Base-by-base conservation (phyloP, 1,140 invertebrate genomes). In the Monochamus saltuarius region DNA sequence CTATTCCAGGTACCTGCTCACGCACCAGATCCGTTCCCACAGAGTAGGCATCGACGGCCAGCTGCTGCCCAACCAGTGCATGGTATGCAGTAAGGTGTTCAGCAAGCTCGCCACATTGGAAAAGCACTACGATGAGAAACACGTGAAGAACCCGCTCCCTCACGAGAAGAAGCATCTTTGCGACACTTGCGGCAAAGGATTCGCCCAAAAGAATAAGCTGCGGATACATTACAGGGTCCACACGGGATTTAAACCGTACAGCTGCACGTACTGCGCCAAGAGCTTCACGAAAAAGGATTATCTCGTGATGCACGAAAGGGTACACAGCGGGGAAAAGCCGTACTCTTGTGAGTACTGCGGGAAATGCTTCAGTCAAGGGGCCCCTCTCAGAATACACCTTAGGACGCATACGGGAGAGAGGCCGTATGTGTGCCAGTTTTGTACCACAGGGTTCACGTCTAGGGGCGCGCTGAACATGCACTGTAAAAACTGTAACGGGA, bases 211-310 rank as follows among this genome's bases (percentile, higher is more conserved):
- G 34, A 81, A 82, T 58, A 84, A 83, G 55, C 73, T 87, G 36
- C 81, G 80, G 50, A 78, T 82, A 13, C 86, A 87, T 65, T 80
- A 84, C 75, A 79, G 83, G 73, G 80, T 83, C 13, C 85, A 85
- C 64, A 80, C 76, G 11, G 81, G 80, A 2, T 69, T 78, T 1
- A 78, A 78, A 63, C 79, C 80, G 0, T 80, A 79, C 65, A 75
- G 75, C 14, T 83, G 82, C 63, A 75, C 74, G 4, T 69, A 81
- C n/a, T 83, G 82, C 61, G 78, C 76, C 43, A 82, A 82, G 63
- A 79, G n/a, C 78, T 81, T 74, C 66, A 76, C 79, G 0, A 82
- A 81, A 55, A 80, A 81, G 58, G 81, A 81, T 1, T 82, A 83
- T 78, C 63, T 84, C 34, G 70, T 81, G 1, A 81, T 82, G 79